Base-by-base conservation (phyloP, 2,888 invertebrate genomes). In the Crepidodera aurea region DNA sequence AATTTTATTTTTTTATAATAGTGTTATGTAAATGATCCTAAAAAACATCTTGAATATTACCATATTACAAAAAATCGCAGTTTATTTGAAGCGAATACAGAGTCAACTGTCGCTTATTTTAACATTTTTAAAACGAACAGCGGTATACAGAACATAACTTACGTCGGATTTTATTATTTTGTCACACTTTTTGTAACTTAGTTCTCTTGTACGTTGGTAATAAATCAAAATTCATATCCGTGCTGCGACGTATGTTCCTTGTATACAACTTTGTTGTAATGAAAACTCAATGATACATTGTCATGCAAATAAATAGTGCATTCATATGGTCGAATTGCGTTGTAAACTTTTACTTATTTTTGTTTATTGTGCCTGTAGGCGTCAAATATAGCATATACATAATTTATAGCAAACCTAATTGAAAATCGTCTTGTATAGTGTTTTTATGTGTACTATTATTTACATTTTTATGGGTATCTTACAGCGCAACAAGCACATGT, bases 191-290 rank as follows among this genome's bases (percentile, higher is more conserved):
- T 27, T 22, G 19, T 34, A 46, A 56, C 34, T 44, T 44, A 56
- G 34, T 56, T 22, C 44, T 22, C 15, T 32, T 56, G n/a, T 46
- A 27, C 48, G 6, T 15, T 12, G 46, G 46, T 34, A 13, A 56
- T 56, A 56, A 56, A 56, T 56, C 56, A 56, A 19, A 56, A 56
- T 56, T 56, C 56, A 46, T 56, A 46, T 13, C 42, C 29, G 55
- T 32, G 18, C 18, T 32, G 10, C 40, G 42, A 55, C 42, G 29
- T 44, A 44, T 12, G 42, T 44, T 18, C 32, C 22, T 46, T 46
- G 19, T 34, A 56, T 56, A 56, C 56, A 56, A 56, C 46, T 46
- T 56, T 56, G 56, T 56, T 46, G 56, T 32, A 22, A 37, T 46
- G 22, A 46, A 34, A 56, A 56, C 32, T 56, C 46, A 56, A 56